Evolutionary conservation across 2,113 vertebrate genomes (phyloP), one percentile per base, ranked within the genome.

Genomic region (Ceuthmochares aereus): DNA sequence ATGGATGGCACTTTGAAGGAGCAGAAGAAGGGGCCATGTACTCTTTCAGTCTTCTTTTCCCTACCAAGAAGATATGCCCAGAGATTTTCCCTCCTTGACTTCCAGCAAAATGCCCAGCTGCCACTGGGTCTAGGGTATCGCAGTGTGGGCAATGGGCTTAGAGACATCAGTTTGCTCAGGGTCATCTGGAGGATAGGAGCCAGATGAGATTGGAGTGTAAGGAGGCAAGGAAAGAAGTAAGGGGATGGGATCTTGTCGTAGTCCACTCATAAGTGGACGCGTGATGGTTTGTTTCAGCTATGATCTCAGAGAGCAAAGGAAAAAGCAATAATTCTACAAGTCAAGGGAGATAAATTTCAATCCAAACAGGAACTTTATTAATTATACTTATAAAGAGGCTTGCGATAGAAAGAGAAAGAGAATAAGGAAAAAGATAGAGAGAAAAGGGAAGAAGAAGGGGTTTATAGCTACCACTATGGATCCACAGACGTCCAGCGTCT

Each of bases 101-200:
- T 26, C 29, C 37, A 54, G 14, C 6, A 77, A 67, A 72, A 86
- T 23, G 14, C 12, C 19, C 21, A 14, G 8, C 14, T 76, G 36
- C 19, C 2, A 1, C 0, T 32, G 30, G 10, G 60, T 3, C 32
- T 68, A 12, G 19, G 80, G 29, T 43, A 32, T 12, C 3, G 1
- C 7, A 45, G 40, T 6, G 16, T 7, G 1, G 29, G 4, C 21
- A 47, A 69, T 69, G 29, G 18, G 10, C 14, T 47, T 74, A 7
- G 59, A 88, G 40, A 47, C 14, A 23, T 17, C n/a, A 25, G 14
- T 29, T 42, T 17, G 17, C 23, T 56, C 42, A 74, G 40, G 34
- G 22, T 19, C 16, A 42, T 60, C 40, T 3, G 6, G 29, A 74
- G 9, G 7, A 40, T 12, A 23, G 12, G 43, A 52, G 32, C 8